phyloP scores from a whole-genome alignment of 2,113 vertebrate genomes.

The Chiloscyllium plagiosum region DNA sequence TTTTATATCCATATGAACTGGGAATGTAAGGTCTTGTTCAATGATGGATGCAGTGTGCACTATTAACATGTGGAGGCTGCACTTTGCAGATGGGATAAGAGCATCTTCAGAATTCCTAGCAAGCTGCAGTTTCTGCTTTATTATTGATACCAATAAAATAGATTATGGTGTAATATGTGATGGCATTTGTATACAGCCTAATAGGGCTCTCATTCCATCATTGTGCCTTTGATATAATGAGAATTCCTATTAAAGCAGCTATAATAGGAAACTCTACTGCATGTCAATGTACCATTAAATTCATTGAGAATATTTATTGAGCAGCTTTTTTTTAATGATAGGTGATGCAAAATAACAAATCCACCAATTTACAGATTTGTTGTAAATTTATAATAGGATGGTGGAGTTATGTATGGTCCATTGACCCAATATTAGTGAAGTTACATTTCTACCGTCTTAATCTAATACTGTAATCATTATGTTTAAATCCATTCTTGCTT shows the following conservation, averaged over 20 bases:
- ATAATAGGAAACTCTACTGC: not conserved
- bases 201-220: not conserved
- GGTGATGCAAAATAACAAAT: not conserved
- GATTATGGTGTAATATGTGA: not conserved
- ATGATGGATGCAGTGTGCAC: not conserved
- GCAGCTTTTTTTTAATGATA: not conserved
- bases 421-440: not conserved
- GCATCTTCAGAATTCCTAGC: not conserved
- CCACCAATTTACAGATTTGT: not conserved
- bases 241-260: not conserved
- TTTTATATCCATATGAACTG: not conserved
- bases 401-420: not conserved
- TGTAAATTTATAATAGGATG: not conserved
- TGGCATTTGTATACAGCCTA: not conserved
- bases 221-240: not conserved
- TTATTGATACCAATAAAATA: not conserved
- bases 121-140: not conserved
- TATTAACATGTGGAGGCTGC: not conserved
- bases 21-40: not conserved
- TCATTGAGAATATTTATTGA: not conserved
- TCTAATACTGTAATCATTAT: not conserved
- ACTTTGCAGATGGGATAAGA: not conserved
- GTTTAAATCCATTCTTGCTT: not conserved
- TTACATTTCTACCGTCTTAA: not conserved
- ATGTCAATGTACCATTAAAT: not conserved